phyloP scores from a whole-genome alignment of 1,140 invertebrate genomes.

The Hypsibius dujardini region DNA sequence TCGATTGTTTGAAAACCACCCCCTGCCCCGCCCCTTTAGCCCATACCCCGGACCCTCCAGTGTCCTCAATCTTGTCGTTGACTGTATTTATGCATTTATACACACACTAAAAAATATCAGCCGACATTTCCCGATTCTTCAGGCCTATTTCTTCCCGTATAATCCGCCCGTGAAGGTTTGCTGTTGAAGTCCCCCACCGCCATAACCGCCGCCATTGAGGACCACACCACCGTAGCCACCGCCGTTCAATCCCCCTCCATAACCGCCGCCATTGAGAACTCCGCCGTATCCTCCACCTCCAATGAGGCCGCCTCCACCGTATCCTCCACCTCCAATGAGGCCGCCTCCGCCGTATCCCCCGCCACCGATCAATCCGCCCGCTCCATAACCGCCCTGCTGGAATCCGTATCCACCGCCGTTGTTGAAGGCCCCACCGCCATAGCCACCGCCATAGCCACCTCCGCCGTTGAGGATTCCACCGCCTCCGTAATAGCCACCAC shows the following conservation, averaged over 20 bases:
- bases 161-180: neutral
- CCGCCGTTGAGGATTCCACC: neutral
- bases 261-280: neutral
- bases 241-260: conserved; percentile 3
- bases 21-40: too few relatives aligned
- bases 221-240: neutral
- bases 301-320: neutral
- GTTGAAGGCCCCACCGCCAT: neutral
- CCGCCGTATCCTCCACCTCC: conserved; percentile 10
- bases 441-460: neutral
- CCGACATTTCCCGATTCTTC: too few relatives aligned
- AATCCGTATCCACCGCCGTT: neutral
- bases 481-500: neutral
- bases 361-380: neutral
- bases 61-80: too few relatives aligned
- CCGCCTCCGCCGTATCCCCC: neutral
- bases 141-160: conserved; percentile 3
- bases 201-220: neutral
- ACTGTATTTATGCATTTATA: too few relatives aligned
- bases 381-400: neutral
- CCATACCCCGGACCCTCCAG: too few relatives aligned
- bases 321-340: neutral
- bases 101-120: too few relatives aligned
- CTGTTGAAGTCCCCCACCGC: neutral
- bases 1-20: too few relatives aligned